Evolutionary conservation across 2,797 vertebrate genomes (phyloP).

Genomic region (Alectoris magna): DNA sequence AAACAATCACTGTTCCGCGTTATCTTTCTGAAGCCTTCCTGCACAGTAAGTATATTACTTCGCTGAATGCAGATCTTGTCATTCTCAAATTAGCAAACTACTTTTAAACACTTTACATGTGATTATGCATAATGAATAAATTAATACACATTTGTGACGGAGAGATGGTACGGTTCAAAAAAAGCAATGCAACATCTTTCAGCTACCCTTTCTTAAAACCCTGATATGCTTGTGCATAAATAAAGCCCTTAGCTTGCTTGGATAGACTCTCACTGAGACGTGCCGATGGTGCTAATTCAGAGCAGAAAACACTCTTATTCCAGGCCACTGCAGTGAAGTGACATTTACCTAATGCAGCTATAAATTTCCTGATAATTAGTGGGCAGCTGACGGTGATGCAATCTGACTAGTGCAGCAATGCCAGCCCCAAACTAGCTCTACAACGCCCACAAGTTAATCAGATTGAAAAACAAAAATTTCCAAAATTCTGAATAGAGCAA

Average conservation of each 20-base stretch:
- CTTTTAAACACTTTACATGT: constrained; percentile 15
- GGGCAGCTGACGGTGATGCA: constrained; percentile 89
- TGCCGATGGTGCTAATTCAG: constrained; percentile 78
- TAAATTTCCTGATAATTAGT: constrained; percentile 92
- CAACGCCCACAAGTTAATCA: constrained; percentile 69
- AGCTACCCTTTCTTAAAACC: constrained; percentile 53
- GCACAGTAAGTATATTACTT: background rate
- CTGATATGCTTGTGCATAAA: constrained; percentile 67
- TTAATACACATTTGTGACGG: background rate
- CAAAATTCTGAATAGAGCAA: constrained; percentile 25
- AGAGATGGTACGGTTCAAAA: constrained; percentile 36
- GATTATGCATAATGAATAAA: constrained; percentile 20
- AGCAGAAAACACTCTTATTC: constrained; percentile 80
- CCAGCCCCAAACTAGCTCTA: constrained; percentile 77
- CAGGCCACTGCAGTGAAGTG: constrained; percentile 87
- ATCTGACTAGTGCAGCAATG: constrained; percentile 82
- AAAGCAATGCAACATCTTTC: constrained; percentile 41
- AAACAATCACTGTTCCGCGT: background rate
- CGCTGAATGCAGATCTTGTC: background rate
- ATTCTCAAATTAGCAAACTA: background rate
- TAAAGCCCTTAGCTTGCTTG: constrained; percentile 71
- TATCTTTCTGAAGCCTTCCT: background rate
- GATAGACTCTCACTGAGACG: constrained; percentile 64
- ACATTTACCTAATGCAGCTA: constrained; percentile 95
- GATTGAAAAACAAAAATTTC: constrained; percentile 1